phyloP scores from a whole-genome alignment of 2,888 invertebrate genomes.

The Drosophila pseudotalamancana region DNA sequence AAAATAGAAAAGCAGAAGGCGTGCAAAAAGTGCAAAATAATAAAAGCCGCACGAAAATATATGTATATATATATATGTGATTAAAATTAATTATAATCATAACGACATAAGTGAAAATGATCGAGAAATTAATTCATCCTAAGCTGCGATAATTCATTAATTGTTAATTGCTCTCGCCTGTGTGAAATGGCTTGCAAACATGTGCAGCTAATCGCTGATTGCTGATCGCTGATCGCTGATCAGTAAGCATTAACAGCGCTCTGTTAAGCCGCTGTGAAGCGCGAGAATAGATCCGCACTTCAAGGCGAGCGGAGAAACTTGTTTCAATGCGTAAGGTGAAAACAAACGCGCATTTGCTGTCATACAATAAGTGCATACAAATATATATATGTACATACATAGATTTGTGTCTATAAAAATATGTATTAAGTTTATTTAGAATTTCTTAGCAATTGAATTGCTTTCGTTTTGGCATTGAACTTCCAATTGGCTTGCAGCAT shows the following conservation, averaged over 20 bases:
- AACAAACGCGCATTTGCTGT: conserved; percentile 8
- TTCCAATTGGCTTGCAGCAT: background rate
- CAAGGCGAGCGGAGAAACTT: conserved; percentile 30
- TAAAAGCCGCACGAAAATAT: conserved; percentile 5
- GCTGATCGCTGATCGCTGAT: background rate
- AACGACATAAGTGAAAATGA: conserved; percentile 27
- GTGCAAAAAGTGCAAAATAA: conserved; percentile 33
- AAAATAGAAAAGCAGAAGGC: conserved; percentile 51
- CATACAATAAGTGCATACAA: background rate
- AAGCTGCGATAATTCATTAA: conserved; percentile 28
- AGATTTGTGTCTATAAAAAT: too few relatives aligned
- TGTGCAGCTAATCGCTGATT: conserved; percentile 19
- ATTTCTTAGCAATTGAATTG: background rate
- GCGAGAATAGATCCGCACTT: background rate
- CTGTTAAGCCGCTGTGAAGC: conserved; percentile 17
- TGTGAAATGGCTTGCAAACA: conserved; percentile 16
- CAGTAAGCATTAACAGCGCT: background rate
- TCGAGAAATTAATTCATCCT: conserved; percentile 22
- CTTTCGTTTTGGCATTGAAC: background rate
- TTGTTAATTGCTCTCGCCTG: conserved; percentile 24
- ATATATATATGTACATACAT: background rate
- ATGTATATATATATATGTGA: too few relatives aligned
- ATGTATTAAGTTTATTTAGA: too few relatives aligned
- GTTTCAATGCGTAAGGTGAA: conserved; percentile 24
- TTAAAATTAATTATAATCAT: background rate